Conservation (phyloP, 92 coral and sea anemone species). For the Parazoanthus swiftii region DNA sequence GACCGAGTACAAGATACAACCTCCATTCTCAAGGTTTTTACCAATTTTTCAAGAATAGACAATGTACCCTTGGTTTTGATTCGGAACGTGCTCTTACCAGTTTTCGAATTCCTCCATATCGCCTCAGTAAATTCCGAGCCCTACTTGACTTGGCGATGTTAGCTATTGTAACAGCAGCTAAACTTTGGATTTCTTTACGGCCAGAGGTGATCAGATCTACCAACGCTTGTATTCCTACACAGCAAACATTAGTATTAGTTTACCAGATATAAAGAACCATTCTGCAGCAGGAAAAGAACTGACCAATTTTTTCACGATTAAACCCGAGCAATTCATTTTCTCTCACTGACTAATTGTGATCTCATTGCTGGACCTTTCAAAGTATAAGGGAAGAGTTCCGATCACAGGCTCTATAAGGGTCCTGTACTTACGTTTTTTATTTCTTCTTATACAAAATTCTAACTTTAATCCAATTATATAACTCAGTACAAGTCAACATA, state of each 20-base stretch:
- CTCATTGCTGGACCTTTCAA: too few relatives aligned
- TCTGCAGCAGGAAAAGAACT: neutral
- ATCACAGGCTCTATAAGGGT: too few relatives aligned
- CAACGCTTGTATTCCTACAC: constrained; percentile 70
- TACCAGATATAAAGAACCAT: neutral
- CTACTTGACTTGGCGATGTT: constrained; percentile 83
- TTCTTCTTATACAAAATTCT: neutral
- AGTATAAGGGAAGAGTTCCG: too few relatives aligned
- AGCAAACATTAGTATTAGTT: neutral
- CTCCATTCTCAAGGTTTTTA: too few relatives aligned
- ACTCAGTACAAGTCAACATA: neutral
- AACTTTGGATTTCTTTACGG: constrained; percentile 77
- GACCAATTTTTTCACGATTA: too few relatives aligned
- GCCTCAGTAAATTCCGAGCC: constrained; percentile 79
- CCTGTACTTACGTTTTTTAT: too few relatives aligned
- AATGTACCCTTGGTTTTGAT: neutral
- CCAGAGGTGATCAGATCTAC: constrained; percentile 71
- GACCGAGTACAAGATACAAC: neutral
- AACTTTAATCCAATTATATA: neutral
- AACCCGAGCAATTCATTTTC: too few relatives aligned
- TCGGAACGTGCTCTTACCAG: constrained; percentile 55
- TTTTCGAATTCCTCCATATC: constrained; percentile 81
- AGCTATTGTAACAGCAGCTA: constrained; percentile 90
- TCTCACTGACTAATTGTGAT: too few relatives aligned
- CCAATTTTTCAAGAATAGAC: neutral